Base-by-base conservation (phyloP, 1,140 invertebrate genomes). In the Sitodiplosis mosellana region DNA sequence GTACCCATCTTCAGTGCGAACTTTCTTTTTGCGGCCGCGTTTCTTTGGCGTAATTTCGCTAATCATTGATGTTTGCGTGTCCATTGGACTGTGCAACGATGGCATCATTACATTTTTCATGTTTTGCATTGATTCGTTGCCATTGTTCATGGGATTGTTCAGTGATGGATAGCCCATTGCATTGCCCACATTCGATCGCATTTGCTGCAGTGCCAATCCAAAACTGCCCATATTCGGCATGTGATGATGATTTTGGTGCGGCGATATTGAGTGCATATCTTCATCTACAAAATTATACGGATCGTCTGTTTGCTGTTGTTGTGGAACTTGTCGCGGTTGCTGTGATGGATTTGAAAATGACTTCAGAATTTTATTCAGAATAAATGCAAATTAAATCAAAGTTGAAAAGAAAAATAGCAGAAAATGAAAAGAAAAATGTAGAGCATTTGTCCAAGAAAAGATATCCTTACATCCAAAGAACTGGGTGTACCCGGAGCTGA, bases 261-360 rank as follows among this genome's bases (percentile, higher is more conserved):
- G 38, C 45, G 21, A 45, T 18, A 45, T 48, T 20, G 21, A 48
- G 8, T 47, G 41, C 12, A 51, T 37, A 19, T 74, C 80, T 58
- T 87, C 83, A 57, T 85, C 82, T 19, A 85, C 81, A 67, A 85
- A 85, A 59, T 79, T 82, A 62, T 85, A 85, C 2, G 81, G 81
- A 63, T 85, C 82, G 52, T 77, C 76, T 51, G 6, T 18, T 45
- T 37, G 44, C 12, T 41, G 44, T 33, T 49, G 47, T 12, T 37
- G 37, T 3, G 48, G 50, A 7, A 33, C 11, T 43, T 43, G 36
- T 38, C 15, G 65, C 63, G 66, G 65, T 59, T 68, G 36, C 36
- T 38, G 12, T 38, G 27, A 27, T 27, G 10, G 10, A 27, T 5
- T 5, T 27, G 10, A 27, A 27, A 27, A 27, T 27, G n/a, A n/a